Evolutionary conservation across 2,797 vertebrate genomes (phyloP).

Genomic region (Nothura maculosa): DNA sequence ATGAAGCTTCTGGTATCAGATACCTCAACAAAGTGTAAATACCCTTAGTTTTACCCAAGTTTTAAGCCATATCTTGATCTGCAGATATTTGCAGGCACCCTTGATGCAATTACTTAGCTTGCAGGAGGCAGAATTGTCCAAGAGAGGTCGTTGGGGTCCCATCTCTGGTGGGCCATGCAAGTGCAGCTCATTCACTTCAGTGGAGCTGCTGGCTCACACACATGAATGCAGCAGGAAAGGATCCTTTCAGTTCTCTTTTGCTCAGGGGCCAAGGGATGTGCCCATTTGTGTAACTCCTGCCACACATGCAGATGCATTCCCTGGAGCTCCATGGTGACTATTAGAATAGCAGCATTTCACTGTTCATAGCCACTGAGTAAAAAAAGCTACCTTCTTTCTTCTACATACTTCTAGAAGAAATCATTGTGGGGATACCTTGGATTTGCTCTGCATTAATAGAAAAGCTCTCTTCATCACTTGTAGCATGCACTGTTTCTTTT

Average conservation of each 20-base stretch:
- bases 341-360: constrained; percentile 36
- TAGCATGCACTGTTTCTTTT: neutral
- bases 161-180: neutral
- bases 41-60: neutral
- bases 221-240: neutral
- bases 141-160: accelerated
- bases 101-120: accelerated
- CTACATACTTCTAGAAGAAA: constrained; percentile 26
- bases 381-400: constrained; percentile 25
- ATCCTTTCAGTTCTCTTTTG: neutral
- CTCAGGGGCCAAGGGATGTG: neutral
- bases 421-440: constrained; percentile 1
- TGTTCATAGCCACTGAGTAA: constrained; percentile 23
- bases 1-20: neutral
- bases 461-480: neutral
- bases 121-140: neutral
- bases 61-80: neutral
- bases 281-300: constrained; percentile 17
- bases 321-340: constrained; percentile 39
- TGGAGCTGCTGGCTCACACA: neutral
- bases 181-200: neutral
- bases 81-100: neutral
- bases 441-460: neutral
- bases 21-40: accelerated
- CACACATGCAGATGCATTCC: constrained; percentile 47